These are phyloP conservation scores for Acrossocheilus fasciatus DNA, from an alignment of 2,797 vertebrate genomes.

Conservation along the genomic window DNA sequence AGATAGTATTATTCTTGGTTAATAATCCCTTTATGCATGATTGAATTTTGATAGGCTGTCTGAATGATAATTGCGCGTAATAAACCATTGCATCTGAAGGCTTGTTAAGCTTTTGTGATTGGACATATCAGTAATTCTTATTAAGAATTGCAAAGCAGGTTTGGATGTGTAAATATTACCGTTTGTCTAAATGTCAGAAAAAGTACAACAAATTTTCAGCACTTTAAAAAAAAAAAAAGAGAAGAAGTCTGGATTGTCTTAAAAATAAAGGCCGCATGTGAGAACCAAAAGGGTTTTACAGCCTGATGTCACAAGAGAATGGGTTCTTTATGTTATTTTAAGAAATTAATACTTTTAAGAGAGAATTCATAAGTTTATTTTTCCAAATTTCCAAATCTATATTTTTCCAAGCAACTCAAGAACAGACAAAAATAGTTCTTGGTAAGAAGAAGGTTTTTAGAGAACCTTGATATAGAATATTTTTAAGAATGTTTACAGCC, in stretches of 20 bases:
- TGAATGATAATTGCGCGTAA: conserved; percentile 65
- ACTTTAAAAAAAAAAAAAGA: neutral
- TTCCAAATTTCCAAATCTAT: neutral
- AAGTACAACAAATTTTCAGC: neutral
- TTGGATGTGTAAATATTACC: conserved; percentile 11
- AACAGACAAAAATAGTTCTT: neutral
- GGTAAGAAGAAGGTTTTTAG: neutral
- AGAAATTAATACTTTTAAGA: neutral
- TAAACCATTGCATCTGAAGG: conserved; percentile 63
- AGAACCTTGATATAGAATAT: neutral
- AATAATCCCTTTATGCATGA: conserved; percentile 67
- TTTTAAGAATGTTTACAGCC: neutral
- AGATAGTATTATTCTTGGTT: conserved; percentile 65
- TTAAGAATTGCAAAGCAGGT: conserved; percentile 48
- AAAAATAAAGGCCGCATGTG: neutral
- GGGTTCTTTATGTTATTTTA: neutral
- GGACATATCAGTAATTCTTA: conserved; percentile 54
- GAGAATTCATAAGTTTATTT: neutral
- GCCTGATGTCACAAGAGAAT: neutral
- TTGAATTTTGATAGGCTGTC: conserved; percentile 66
- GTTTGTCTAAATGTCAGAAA: neutral
- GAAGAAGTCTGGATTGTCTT: neutral
- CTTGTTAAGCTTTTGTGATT: conserved; percentile 57
- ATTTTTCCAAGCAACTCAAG: neutral
- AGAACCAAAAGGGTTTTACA: neutral